Evolutionary conservation across 1,140 invertebrate genomes (phyloP).

Genomic region (Cheumatopsyche charites): DNA sequence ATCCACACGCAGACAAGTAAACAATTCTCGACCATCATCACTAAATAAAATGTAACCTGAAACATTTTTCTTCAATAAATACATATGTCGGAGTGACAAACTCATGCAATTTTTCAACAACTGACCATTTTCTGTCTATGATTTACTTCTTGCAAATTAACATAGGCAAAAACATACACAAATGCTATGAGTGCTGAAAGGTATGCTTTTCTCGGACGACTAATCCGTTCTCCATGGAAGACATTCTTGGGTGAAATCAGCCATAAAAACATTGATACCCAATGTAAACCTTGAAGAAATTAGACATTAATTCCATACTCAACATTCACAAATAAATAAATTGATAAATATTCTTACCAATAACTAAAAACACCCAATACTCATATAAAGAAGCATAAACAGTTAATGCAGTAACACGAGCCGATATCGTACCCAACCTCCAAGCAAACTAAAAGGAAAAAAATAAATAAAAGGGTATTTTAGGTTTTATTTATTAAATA

Average conservation of each 20-base stretch:
- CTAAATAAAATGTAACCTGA: slow-evolving; percentile 83
- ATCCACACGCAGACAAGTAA: slow-evolving; percentile 75
- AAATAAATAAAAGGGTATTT: slow-evolving; percentile 5
- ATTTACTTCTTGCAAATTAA: slow-evolving; percentile 84
- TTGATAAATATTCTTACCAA: slow-evolving; percentile 55
- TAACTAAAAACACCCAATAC: slow-evolving; percentile 81
- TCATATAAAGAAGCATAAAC: slow-evolving; percentile 86
- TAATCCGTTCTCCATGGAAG: slow-evolving; percentile 80
- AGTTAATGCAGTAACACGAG: slow-evolving; percentile 79
- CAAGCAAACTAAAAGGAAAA: slow-evolving; percentile 69
- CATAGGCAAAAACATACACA: slow-evolving; percentile 89
- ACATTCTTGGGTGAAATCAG: slow-evolving; percentile 83
- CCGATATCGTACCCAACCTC: slow-evolving; percentile 85
- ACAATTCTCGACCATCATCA: slow-evolving; percentile 88
- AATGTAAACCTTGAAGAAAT: slow-evolving; percentile 75
- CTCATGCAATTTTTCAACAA: background rate
- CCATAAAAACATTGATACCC: slow-evolving; percentile 86
- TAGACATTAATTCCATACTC: background rate
- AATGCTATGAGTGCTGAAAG: slow-evolving; percentile 80
- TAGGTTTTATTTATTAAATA: background rate
- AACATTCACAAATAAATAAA: background rate
- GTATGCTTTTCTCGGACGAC: slow-evolving; percentile 68
- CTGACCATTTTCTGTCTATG: slow-evolving; percentile 77
- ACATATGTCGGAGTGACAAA: too few species aligned
- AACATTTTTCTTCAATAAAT: slow-evolving; percentile 41